These are phyloP conservation scores for Acrobasis suavella DNA, from an alignment of 2,888 invertebrate genomes.

Conservation along the genomic window DNA sequence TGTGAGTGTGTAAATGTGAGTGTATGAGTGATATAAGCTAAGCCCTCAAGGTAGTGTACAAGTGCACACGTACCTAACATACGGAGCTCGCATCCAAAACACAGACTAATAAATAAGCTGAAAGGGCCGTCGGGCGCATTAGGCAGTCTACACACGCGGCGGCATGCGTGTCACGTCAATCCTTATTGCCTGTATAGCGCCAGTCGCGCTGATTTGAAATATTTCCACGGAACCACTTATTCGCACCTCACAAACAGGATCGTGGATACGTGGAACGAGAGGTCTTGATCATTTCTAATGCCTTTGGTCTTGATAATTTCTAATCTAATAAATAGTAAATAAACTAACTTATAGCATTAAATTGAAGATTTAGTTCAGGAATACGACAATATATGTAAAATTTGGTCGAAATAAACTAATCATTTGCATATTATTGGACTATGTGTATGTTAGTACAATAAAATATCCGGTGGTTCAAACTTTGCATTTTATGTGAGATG, in stretches of 20 bases:
- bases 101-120: constrained; percentile 67
- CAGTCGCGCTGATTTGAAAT: constrained; percentile 78
- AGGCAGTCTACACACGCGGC: constrained; percentile 69
- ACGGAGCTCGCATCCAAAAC: constrained; percentile 39
- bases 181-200: constrained; percentile 74
- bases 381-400: too few species aligned
- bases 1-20: too few species aligned
- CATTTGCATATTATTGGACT: too few species aligned
- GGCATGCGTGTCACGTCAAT: constrained; percentile 74
- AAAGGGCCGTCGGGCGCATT: constrained; percentile 64
- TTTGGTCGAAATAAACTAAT: too few species aligned
- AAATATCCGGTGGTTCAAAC: background rate
- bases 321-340: too few species aligned
- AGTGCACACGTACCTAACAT: constrained; percentile 3
- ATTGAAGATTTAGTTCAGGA: too few species aligned
- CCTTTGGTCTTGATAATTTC: too few species aligned
- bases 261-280: constrained; percentile 39
- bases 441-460: too few species aligned
- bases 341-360: too few species aligned
- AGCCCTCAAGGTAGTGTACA: background rate
- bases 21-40: background rate
- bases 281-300: constrained; percentile 51
- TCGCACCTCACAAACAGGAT: constrained; percentile 66
- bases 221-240: constrained; percentile 81
- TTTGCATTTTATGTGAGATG: too few species aligned